Percentiles rank a stretch among this genome's conserved stretches.
These are phyloP conservation scores for Serinus canaria DNA, from an alignment of 2,113 vertebrate species.

Conservation along the genomic window DNA sequence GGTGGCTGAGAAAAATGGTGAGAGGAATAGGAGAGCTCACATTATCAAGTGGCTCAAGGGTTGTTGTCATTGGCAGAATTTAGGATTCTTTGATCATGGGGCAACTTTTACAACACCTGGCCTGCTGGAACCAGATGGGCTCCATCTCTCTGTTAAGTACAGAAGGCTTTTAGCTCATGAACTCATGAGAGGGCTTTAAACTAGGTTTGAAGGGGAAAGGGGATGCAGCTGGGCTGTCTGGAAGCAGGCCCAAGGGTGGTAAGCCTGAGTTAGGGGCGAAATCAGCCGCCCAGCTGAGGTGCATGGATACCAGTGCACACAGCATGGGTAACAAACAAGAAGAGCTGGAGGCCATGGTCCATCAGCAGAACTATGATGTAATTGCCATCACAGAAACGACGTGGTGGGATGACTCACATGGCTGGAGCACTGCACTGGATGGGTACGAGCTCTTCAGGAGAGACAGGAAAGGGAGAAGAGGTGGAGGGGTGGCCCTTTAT, in stretches of 20 bases:
- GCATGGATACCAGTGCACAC: neutral
- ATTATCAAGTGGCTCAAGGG: neutral
- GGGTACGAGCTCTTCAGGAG: neutral
- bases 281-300: neutral
- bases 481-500: neutral
- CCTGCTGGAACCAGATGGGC: neutral
- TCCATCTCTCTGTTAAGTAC: neutral
- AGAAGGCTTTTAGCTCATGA: neutral
- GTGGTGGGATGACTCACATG: neutral
- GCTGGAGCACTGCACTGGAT: neutral
- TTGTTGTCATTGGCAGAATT: neutral
- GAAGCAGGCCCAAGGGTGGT: neutral
- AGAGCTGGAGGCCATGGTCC: neutral
- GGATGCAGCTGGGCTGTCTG: neutral
- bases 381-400: fast-evolving
- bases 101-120: neutral
- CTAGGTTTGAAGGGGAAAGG: neutral
- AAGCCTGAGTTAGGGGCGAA: neutral
- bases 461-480: neutral
- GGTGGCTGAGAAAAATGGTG: neutral
- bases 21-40: neutral
- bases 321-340: neutral
- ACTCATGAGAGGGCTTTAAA: neutral
- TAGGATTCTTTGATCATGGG: neutral
- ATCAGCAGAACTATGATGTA: neutral